Evolutionary conservation across 2,888 invertebrate genomes (phyloP).

Genomic region (Brachynemurus nebulosus): DNA sequence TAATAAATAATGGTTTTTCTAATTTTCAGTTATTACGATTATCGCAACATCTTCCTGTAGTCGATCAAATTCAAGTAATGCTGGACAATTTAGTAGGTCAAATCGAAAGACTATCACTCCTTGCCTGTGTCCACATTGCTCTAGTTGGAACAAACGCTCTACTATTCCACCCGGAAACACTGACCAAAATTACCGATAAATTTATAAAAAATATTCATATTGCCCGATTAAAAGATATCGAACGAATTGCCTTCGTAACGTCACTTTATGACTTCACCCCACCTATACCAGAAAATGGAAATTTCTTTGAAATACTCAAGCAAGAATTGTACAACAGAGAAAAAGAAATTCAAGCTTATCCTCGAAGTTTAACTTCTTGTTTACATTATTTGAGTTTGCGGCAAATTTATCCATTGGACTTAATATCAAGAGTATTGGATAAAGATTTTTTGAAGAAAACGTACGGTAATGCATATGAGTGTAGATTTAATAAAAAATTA

Average conservation of each 20-base stretch:
- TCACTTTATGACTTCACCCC: constrained; percentile 46
- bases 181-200: constrained; percentile 37
- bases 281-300: constrained; percentile 31
- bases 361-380: constrained; percentile 44
- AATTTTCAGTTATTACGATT: constrained; percentile 37
- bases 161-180: constrained; percentile 31
- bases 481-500: too few relatives aligned
- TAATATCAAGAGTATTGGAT: constrained; percentile 42
- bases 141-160: constrained; percentile 43
- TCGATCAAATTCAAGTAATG: constrained; percentile 34
- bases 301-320: constrained; percentile 30
- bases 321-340: constrained; percentile 40
- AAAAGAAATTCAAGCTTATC: constrained; percentile 41
- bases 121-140: constrained; percentile 51
- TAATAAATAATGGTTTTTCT: background rate
- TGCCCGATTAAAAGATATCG: constrained; percentile 58
- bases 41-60: constrained; percentile 34
- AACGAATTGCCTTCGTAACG: constrained; percentile 48
- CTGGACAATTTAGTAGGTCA: constrained; percentile 39
- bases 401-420: constrained; percentile 41
- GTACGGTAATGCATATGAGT: constrained; percentile 43
- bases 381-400: constrained; percentile 44
- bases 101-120: constrained; percentile 42
- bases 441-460: constrained; percentile 39
- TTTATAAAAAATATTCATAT: constrained; percentile 34